phyloP scores from a whole-genome alignment of 2,113 vertebrate genomes.

The Notechis scutatus region DNA sequence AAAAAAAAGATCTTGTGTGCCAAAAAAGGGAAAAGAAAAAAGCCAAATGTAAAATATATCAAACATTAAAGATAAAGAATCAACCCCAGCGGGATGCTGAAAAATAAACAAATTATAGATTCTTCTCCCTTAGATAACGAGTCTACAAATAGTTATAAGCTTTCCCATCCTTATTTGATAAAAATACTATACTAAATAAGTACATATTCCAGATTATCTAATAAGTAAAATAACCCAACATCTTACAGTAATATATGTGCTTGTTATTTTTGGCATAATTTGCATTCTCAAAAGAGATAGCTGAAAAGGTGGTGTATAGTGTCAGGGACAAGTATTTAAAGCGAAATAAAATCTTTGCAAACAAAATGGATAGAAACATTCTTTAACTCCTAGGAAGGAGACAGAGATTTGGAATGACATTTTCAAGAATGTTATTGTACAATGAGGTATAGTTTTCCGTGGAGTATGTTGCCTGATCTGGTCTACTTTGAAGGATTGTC shows the following conservation, averaged over 20 bases:
- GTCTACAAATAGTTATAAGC: not conserved
- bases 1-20: not conserved
- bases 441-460: not conserved
- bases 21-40: not conserved
- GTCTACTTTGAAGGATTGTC: not conserved
- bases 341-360: not conserved
- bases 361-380: not conserved
- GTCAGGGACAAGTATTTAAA: not conserved
- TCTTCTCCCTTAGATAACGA: not conserved
- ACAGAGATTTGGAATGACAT: not conserved
- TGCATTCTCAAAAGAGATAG: not conserved
- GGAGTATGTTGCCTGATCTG: not conserved
- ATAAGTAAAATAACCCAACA: not conserved
- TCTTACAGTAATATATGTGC: not conserved
- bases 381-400: not conserved
- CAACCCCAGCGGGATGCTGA: not conserved
- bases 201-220: not conserved
- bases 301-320: not conserved
- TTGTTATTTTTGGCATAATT: not conserved
- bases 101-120: not conserved
- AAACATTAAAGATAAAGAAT: not conserved
- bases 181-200: not conserved
- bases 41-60: not conserved
- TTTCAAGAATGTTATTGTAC: not conserved
- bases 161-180: not conserved